phyloP scores from a whole-genome alignment of 2,888 invertebrate genomes.

The Disparrhopalites patrizii region DNA sequence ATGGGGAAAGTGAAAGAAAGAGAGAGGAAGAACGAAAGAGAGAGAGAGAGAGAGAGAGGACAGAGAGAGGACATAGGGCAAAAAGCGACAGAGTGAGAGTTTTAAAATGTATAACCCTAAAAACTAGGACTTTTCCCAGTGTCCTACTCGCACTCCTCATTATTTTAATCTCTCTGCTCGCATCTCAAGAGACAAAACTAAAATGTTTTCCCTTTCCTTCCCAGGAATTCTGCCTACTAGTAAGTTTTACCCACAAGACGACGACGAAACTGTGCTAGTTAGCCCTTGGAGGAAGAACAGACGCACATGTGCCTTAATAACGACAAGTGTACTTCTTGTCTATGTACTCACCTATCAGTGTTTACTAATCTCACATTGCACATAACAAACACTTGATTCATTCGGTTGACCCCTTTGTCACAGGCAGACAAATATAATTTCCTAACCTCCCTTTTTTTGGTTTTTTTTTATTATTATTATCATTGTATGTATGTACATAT shows the following conservation, averaged over 20 bases:
- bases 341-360: not conserved
- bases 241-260: no score
- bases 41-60: no score
- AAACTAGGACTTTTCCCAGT: constrained; percentile 17
- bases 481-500: not conserved
- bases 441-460: not conserved
- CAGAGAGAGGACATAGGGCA: no score
- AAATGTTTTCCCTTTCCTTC: not conserved
- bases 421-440: no score
- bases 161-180: constrained; percentile 24
- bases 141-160: constrained; percentile 21
- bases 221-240: no score
- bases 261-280: no score
- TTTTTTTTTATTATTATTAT: not conserved
- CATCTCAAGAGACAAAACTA: constrained; percentile 13
- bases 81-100: no score
- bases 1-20: no score
- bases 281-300: no score
- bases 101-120: no score
- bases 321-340: no score
- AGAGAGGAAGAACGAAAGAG: no score
- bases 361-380: constrained; percentile 8
- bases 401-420: not conserved
- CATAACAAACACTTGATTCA: not conserved
- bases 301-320: not conserved